These are phyloP conservation scores for Leucophenga maculata DNA, from an alignment of 2,888 invertebrate species.

Conservation along the genomic window DNA sequence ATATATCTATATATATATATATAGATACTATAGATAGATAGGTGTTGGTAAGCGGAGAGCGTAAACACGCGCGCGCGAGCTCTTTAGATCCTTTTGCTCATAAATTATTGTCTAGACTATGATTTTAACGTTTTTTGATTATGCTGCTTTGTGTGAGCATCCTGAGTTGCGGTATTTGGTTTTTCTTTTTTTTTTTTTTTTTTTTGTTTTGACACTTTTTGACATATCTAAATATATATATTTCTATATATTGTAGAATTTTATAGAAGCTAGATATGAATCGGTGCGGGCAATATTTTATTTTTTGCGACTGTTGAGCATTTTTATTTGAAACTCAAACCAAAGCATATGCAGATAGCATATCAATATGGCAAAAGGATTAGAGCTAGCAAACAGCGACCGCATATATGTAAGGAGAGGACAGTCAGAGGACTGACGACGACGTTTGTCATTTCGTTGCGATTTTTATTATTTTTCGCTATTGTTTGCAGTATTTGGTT, in stretches of 20 bases:
- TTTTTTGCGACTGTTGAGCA: not conserved
- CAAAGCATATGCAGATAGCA: conserved; percentile 64
- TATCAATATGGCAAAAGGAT: conserved; percentile 65
- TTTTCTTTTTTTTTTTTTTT: conserved; percentile 5
- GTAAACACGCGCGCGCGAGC: conserved; percentile 28
- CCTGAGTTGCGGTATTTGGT: conserved; percentile 11
- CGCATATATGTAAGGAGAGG: not conserved
- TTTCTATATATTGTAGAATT: too few relatives aligned
- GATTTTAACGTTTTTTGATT: conserved; percentile 72
- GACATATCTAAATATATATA: not conserved
- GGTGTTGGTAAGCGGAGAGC: conserved; percentile 27
- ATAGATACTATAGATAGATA: not conserved
- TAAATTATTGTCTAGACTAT: conserved; percentile 72
- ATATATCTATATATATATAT: not conserved
- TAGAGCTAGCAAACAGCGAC: conserved; percentile 62
- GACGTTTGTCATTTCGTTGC: conserved; percentile 26
- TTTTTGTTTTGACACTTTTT: not conserved
- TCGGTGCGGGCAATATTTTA: not conserved
- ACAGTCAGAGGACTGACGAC: too few relatives aligned
- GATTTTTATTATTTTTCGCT: conserved; percentile 47
- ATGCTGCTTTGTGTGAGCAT: conserved; percentile 40
- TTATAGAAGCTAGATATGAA: not conserved
- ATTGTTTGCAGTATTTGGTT: not conserved
- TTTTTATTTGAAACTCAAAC: conserved; percentile 41
- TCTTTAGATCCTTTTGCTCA: conserved; percentile 55